Base-by-base conservation (phyloP, 2,113 vertebrate genomes). In the Burhinus oedicnemus region DNA sequence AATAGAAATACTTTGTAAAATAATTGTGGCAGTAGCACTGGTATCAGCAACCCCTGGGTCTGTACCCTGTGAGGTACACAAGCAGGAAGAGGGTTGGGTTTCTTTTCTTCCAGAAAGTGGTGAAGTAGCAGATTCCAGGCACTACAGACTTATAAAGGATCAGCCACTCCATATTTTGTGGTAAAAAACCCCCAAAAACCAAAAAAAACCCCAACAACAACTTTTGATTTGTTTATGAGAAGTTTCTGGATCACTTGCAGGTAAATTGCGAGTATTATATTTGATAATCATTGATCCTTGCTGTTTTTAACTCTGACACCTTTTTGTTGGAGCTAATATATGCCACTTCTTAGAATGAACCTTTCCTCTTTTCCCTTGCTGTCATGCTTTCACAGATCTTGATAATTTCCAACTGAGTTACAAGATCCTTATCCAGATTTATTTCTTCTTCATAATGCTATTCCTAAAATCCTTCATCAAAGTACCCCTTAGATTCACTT, bases 131-230 rank as follows among this genome's bases (percentile, higher is more conserved):
- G 58, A 69, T 65, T 82, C 22, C 44, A 88, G 34, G 18, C 21
- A 34, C 40, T 72, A 19, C 8, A 76, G 25, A 18, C 21, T 78
- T 64, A 30, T 4, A 75, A 49, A 87, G 2, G 4, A 44, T 90
- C 45, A 82, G 13, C 4, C 5, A 55, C 13, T 52, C 7, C 3
- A 64, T 71, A 32, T 90, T 85, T 91, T 51, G 3, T 10, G 7
- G 8, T 11, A 1, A 2, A 18, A 34, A 1, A 5, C n/a, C n/a
- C n/a, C n/a, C n/a, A n/a, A n/a, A n/a, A n/a, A n/a, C n/a, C n/a
- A 2, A 7, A 1, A 5, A 11, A 69, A 34, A 58, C n/a, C n/a
- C n/a, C n/a, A n/a, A n/a, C n/a, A n/a, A 21, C 3, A 47, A 17
- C 8, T 70, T 68, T 45, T 22, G 8, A 14, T 78, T 69, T 65